Evolutionary conservation across 1,140 invertebrate genomes (phyloP), one percentile per base, ranked within the genome.

Genomic region (Leptoteleia sp.): DNA sequence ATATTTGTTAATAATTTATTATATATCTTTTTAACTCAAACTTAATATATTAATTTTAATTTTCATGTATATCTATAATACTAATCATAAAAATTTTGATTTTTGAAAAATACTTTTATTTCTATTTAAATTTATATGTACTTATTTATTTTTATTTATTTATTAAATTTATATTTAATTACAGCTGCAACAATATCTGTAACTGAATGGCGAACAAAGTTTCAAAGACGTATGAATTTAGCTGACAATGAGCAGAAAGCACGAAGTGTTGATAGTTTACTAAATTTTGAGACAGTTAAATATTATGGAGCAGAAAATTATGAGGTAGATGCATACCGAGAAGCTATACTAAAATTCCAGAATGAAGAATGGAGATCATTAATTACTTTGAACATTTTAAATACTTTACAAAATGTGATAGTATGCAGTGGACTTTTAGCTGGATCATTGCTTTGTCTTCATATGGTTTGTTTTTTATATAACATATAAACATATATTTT

Each of bases 271-370:
- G 98, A 99, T 87, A 98, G 97, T n/a, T 89, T 99, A 29, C 90
- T 99, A 0, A 99, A 99, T 89, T 99, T 97, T 90, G 97, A 99
- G 90, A 99, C 98, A 3, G 97, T 99, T 0, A 99, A 99, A 88
- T 99, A 99, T 89, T 99, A 99, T 84, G 95, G 95, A 17, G 96
- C 96, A 13, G 97, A 99, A 88, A 82, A 92, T 6, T 98, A 97
- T 88, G 98, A 99, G 91, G 94, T 96, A 0, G 89, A 95, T 42
- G 91, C 93, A 38, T 99, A 98, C 83, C 91, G 92, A 70, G 93
- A 94, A 29, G 93, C 96, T 9, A 95, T 99, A 81, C 78, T 93
- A 1, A 92, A 93, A 65, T 98, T 92, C 87, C 96, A 98, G 92
- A 90, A 90, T 83, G 95, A 97, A 87, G 97, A 99, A 91, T 98